Evolutionary conservation across 2,113 vertebrate genomes (phyloP).

Genomic region (Labrus mixtus): DNA sequence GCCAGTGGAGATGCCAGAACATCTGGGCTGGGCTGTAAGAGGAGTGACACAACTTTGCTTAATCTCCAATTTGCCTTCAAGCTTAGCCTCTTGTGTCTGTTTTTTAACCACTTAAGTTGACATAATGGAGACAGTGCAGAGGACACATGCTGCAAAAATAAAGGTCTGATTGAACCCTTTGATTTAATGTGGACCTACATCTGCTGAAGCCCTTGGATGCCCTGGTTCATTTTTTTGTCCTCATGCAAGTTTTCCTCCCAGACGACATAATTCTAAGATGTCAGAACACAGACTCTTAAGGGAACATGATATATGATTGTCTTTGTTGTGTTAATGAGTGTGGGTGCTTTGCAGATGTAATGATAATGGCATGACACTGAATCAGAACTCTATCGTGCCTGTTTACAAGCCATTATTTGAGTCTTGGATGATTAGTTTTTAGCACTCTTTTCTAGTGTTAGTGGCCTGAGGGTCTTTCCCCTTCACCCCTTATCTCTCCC

Average conservation of each 20-base stretch:
- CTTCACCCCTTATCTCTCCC: constrained; percentile 42
- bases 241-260: constrained; percentile 16
- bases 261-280: constrained; percentile 2
- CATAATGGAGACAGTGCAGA: neutral
- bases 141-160: constrained; percentile 2
- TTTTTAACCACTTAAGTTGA: constrained; percentile 24
- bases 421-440: constrained; percentile 28
- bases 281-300: neutral
- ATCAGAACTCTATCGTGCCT: constrained; percentile 21
- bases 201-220: neutral
- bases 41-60: constrained; percentile 35
- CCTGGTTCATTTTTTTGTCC: neutral
- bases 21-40: constrained; percentile 63
- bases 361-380: constrained; percentile 19
- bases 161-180: neutral
- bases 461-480: constrained; percentile 51
- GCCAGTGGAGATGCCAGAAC: constrained; percentile 73
- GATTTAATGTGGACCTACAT: neutral
- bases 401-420: constrained; percentile 45
- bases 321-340: constrained; percentile 36
- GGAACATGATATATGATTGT: constrained; percentile 16
- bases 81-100: constrained; percentile 17
- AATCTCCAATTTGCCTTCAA: constrained; percentile 20
- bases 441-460: constrained; percentile 46
- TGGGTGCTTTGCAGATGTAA: constrained; percentile 12